Evolutionary conservation across 2,113 vertebrate species (phyloP).

Genomic region (Illadopsis cleaveri): DNA sequence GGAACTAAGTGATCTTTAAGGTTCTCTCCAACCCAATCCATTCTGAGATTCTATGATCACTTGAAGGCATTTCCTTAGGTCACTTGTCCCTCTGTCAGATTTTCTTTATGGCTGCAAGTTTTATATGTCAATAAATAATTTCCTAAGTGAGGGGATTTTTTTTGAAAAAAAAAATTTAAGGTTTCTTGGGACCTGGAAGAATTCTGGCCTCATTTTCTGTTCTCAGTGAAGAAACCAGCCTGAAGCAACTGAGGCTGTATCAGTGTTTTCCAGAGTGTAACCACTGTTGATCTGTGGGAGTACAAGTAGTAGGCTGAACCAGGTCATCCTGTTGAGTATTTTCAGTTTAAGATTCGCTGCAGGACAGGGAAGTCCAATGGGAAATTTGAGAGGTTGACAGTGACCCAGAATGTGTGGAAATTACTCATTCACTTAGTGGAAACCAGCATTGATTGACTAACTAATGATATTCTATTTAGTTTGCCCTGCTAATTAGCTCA

Average conservation of each 20-base stretch:
- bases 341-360: background rate
- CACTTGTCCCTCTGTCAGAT: background rate
- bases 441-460: constrained; percentile 42
- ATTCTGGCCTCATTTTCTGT: background rate
- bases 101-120: background rate
- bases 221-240: background rate
- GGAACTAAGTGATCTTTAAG: background rate
- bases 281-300: background rate
- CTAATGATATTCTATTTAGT: constrained; percentile 37
- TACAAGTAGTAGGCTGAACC: background rate
- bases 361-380: background rate
- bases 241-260: background rate
- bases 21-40: background rate
- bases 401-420: background rate
- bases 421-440: constrained; percentile 12
- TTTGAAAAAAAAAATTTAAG: background rate
- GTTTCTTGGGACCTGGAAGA: background rate
- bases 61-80: background rate
- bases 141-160: background rate
- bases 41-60: background rate
- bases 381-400: background rate
- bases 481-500: constrained; percentile 51
- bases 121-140: background rate
- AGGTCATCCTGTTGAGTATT: background rate
- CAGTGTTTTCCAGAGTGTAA: background rate